Evolutionary conservation across 2,888 invertebrate species (phyloP).

Genomic region (Alcis repandata): DNA sequence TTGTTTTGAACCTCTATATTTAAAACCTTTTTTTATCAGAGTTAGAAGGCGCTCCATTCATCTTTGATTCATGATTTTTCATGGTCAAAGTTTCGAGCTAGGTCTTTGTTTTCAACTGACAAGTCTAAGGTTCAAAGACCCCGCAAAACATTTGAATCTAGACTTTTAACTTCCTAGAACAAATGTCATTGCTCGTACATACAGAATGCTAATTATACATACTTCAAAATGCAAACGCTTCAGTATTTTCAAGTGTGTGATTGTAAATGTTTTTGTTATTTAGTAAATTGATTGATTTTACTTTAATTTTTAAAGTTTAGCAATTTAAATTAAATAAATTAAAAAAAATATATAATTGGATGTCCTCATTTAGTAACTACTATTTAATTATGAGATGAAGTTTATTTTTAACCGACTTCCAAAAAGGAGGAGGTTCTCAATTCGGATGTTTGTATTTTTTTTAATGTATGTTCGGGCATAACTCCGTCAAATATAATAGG

Average conservation of each 20-base stretch:
- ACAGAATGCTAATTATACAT: too few species aligned
- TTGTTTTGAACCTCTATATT: too few species aligned
- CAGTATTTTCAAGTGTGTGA: neutral
- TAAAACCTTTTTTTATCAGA: neutral
- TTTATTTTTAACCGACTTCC: too few species aligned
- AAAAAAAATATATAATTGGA: too few species aligned
- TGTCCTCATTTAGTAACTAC: too few species aligned
- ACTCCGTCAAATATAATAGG: too few species aligned
- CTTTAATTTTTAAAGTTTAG: neutral
- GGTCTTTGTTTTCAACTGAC: slow-evolving; percentile 27
- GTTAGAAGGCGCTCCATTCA: slow-evolving; percentile 6
- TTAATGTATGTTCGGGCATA: too few species aligned
- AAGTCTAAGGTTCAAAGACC: slow-evolving; percentile 31
- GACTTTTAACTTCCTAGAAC: slow-evolving; percentile 19
- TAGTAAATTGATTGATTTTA: neutral
- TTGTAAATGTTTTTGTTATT: neutral
- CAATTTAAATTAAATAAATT: neutral
- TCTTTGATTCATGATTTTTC: slow-evolving; percentile 24
- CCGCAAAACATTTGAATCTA: slow-evolving; percentile 22
- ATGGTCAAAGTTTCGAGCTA: slow-evolving; percentile 21
- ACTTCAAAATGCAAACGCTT: slow-evolving; percentile 4
- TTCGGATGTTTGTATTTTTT: too few species aligned
- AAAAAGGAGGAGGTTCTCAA: too few species aligned
- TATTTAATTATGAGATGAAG: too few species aligned
- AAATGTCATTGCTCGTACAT: slow-evolving; percentile 1